Evolutionary conservation across 2,888 invertebrate genomes (phyloP), one percentile per base, ranked within the genome.

Genomic region (Blastobasis lacticolella): DNA sequence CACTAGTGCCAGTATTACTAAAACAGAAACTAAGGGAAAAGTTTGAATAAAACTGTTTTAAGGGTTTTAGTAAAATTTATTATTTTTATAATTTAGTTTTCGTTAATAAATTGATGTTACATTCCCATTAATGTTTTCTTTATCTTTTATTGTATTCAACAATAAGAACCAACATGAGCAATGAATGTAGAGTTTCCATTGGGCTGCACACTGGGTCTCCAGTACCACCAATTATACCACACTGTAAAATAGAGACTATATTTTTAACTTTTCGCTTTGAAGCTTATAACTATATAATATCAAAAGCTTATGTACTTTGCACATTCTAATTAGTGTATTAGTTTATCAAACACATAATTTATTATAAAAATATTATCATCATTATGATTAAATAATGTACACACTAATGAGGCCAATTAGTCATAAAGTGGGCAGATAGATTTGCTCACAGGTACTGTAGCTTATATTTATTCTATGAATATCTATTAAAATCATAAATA

Each of bases 161-260:
- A 94, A 69, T 92, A 94, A 46, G 94, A 94, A 49, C 92, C 93
- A 49, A 94, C 81, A 71, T 93, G 94, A 54, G 90, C 91, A 54
- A 94, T 88, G 49, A 92, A 89, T 48, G 84, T 90, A 66, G 88
- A 81, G 61, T 88, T 92, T 67, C 91, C 88, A 69, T 81, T 90
- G 45, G 88, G 78, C 56, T 91, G 88, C 66, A 93, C 91, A 37
- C 90, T 78, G 37, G 94, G 93, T 69, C 93, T 88, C 94, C 94
- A 95, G 66, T 94, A 94, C 92, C 94, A 94, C 94, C 94, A 94
- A 73, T 94, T 94, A 73, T 94, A 94, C 91, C 93, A 94, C 62
- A 94, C 94, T 94, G 84, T 59, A 91, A 91, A 43, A 45, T 45
- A 23, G 6, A 47, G 10, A 46, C 48, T 48, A 42, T 36, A 48